phyloP scores from a whole-genome alignment of 1,140 invertebrate species.

The Venturia canescens region DNA sequence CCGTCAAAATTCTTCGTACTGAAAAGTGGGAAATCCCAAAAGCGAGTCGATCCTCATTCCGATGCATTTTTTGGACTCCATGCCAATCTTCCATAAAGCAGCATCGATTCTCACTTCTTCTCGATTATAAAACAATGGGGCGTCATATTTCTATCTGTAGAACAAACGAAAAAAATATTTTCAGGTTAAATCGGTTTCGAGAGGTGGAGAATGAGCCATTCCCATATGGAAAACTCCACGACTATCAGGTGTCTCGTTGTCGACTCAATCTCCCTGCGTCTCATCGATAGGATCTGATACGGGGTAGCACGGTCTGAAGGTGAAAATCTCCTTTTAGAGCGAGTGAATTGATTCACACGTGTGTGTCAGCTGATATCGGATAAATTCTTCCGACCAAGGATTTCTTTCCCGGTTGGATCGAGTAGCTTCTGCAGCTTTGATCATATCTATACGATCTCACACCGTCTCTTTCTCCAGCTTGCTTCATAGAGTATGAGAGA shows the following conservation, averaged over 20 bases:
- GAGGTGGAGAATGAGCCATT: background rate
- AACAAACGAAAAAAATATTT: background rate
- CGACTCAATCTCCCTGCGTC: constrained; percentile 11
- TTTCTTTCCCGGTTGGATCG: constrained; percentile 6
- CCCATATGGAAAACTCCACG: background rate
- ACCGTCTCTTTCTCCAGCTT: background rate
- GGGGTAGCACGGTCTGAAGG: background rate
- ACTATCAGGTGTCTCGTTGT: constrained; percentile 12
- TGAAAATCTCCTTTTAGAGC: constrained; percentile 7
- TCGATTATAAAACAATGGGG: too few species aligned
- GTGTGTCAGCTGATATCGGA: constrained; percentile 8
- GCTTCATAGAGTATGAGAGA: background rate
- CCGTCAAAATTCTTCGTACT: too few species aligned
- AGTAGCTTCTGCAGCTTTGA: background rate
- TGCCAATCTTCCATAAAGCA: too few species aligned
- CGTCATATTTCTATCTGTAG: too few species aligned
- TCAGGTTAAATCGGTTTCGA: background rate
- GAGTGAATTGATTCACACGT: constrained; percentile 28
- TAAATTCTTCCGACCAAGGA: constrained; percentile 20
- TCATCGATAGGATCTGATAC: constrained; percentile 4
- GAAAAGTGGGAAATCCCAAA: too few species aligned
- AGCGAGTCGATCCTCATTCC: too few species aligned
- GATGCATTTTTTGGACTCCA: too few species aligned
- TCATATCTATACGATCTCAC: background rate
- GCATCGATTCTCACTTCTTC: too few species aligned